Percentiles rank a stretch among this genome's conserved stretches.
Conservation (phyloP, 2,113 vertebrate genomes). For the Galeopterus variegatus region DNA sequence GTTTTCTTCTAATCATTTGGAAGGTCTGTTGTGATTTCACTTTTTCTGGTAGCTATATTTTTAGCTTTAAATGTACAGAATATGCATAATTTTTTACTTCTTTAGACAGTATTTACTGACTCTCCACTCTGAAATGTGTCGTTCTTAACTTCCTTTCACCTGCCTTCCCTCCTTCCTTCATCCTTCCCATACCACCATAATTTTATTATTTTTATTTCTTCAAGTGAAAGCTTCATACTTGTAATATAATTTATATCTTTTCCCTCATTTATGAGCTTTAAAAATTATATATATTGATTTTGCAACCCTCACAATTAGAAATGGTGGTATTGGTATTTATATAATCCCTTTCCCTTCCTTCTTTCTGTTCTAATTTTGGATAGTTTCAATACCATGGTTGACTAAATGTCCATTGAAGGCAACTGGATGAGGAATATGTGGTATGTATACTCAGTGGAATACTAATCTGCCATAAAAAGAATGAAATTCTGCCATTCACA, state of each 20-base stretch:
- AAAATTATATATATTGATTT: background rate
- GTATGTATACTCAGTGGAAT: too few species aligned
- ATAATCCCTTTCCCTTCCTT: background rate
- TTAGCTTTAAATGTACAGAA: background rate
- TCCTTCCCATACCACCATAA: background rate
- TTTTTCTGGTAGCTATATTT: background rate
- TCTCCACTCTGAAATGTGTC: rapidly evolving
- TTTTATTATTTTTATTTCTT: background rate
- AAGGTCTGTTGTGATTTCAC: background rate
- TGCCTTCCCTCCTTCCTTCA: rapidly evolving
- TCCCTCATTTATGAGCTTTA: background rate
- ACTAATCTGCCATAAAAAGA: too few species aligned
- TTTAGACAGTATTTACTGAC: background rate
- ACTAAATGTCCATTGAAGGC: background rate
- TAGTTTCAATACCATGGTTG: background rate
- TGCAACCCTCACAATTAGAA: background rate
- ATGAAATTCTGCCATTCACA: too few species aligned
- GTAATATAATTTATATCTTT: background rate
- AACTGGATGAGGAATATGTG: too few species aligned
- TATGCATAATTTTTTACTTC: background rate
- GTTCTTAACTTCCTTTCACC: too few species aligned
- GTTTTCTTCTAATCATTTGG: background rate
- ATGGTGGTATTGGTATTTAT: background rate
- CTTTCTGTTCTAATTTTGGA: background rate
- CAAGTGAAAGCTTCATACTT: background rate